Evolutionary conservation across 2,888 invertebrate species (phyloP), one percentile per base, ranked within the genome.

Genomic region (Agriopis aurantiaria): DNA sequence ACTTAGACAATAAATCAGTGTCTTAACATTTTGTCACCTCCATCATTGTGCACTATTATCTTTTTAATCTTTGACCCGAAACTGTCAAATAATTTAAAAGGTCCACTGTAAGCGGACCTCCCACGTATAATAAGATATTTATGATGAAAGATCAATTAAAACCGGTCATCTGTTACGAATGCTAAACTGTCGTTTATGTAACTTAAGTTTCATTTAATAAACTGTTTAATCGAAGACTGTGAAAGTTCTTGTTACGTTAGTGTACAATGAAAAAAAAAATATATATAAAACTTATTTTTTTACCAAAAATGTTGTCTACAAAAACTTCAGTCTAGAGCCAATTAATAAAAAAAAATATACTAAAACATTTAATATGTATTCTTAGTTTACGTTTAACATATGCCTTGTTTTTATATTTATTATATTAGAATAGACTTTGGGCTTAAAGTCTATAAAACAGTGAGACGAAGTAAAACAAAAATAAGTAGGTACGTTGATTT

Each of bases 61-160:
- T 71, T 53, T 78, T 53, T 78, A 82, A 80, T 80, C 83, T 80
- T 74, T 78, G 83, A 71, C 81, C 84, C 77, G 82, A 77, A 85
- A 82, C 77, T 75, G 75, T 75, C 77, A 75, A 71, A 77, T 77
- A 71, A 77, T 74, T 70, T 69, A 65, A 76, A 75, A 73, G 33
- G 52, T 63, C 82, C 80, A 79, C 23, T 62, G 40, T 74, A 76
- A 68, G 43, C n/a, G 71, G 81, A 80, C 64, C 80, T 73, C 69
- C 76, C 60, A 58, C 71, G 63, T 51, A 3, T 56, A 60, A 55
- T 64, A 57, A 56, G 40, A 52, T 73, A 52, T 74, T 76, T 73
- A 74, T 71, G 74, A 71, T 69, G 74, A 77, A 75, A 72, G 77
- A 55, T 72, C 76, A 68, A 73, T 72, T 69, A 75, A 75, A 62